phyloP scores from a whole-genome alignment of 2,113 vertebrate species.

The Aleadryas rufinucha region DNA sequence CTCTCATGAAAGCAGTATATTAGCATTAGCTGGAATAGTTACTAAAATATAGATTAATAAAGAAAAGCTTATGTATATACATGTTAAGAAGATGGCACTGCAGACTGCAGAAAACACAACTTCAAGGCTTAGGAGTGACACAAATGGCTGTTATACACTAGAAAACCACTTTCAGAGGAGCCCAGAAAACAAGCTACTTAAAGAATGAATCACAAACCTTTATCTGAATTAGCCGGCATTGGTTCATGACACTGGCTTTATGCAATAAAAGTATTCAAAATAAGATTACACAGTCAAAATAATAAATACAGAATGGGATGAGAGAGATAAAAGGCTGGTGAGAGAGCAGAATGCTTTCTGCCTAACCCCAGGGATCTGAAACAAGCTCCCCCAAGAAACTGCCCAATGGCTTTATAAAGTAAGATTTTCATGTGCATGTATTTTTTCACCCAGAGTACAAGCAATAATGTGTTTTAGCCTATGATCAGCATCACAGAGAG shows the following conservation, averaged over 20 bases:
- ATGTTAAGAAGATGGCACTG: neutral
- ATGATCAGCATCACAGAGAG: neutral
- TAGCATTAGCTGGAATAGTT: constrained; percentile 23
- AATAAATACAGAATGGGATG: neutral
- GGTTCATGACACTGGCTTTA: neutral
- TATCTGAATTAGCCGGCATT: neutral
- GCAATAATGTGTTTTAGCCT: neutral
- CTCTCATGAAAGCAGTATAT: constrained; percentile 32
- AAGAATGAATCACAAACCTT: neutral
- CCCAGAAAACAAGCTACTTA: neutral
- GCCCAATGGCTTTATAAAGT: neutral
- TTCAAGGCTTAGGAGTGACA: neutral
- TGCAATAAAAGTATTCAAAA: neutral
- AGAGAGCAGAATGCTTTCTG: neutral
- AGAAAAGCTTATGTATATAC: neutral
- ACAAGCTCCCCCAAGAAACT: neutral
- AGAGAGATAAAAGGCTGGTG: neutral
- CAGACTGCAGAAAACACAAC: neutral
- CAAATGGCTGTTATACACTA: neutral
- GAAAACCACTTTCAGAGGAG: neutral
- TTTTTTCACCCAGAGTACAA: neutral
- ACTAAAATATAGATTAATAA: constrained; percentile 22
- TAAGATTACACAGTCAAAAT: constrained; percentile 3
- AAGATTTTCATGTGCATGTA: neutral
- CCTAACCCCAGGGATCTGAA: neutral